Conservation (phyloP, 2,797 vertebrate genomes). For the Halcyon smyrnensis region DNA sequence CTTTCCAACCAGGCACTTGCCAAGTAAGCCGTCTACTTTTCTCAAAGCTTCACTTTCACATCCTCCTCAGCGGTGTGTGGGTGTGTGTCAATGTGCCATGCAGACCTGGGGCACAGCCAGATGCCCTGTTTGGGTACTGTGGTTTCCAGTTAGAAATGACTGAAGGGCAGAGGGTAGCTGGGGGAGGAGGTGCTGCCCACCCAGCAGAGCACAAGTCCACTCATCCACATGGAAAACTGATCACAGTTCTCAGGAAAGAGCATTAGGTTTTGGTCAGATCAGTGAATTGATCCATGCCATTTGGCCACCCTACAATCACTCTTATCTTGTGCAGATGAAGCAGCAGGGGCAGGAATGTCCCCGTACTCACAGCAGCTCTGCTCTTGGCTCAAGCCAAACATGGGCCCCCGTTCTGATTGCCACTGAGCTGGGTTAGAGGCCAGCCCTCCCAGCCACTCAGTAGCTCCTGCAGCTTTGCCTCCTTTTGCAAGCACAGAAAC, state of each 20-base stretch:
- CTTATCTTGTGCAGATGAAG: not conserved
- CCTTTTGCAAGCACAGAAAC: not conserved
- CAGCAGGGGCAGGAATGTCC: not conserved
- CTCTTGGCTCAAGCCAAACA: not conserved
- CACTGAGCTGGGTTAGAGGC: not conserved
- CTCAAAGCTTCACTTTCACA: not conserved
- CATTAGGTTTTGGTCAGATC: not conserved
- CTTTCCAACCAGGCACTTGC: slow-evolving; percentile 91
- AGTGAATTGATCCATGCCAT: not conserved
- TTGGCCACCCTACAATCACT: not conserved
- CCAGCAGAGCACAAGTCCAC: not conserved
- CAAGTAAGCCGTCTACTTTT: slow-evolving; percentile 79
- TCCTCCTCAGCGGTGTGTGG: not conserved
- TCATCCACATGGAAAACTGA: not conserved
- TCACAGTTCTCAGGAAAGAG: not conserved
- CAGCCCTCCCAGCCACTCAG: not conserved
- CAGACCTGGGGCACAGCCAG: not conserved
- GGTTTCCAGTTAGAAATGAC: not conserved
- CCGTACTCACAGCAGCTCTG: not conserved
- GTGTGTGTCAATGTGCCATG: not conserved
- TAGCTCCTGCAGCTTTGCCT: not conserved
- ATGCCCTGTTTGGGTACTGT: not conserved
- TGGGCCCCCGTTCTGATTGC: not conserved
- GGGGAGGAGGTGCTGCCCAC: not conserved
- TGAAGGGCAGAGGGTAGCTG: not conserved